A percentile compares a stretch with the other conserved stretches of the same genome.
Evolutionary conservation across 2,797 vertebrate species (phyloP).

Genomic region (Pangasius djambal): DNA sequence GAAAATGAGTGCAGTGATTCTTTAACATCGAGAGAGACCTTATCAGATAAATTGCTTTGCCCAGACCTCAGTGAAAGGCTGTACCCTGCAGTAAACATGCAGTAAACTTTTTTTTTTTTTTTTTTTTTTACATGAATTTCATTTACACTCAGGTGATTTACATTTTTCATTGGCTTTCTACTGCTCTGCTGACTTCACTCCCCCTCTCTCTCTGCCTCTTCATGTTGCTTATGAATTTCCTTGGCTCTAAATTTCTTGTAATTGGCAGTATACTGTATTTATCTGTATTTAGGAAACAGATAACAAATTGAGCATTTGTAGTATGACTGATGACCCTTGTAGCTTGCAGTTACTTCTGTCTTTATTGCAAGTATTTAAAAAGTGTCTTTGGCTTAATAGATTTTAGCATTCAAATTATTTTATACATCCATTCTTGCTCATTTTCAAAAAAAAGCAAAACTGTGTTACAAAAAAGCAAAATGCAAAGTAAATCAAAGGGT

Average conservation of each 20-base stretch:
- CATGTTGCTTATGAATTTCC: not conserved
- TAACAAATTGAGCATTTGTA: not conserved
- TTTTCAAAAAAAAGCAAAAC: not conserved
- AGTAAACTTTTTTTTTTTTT: too few relatives aligned
- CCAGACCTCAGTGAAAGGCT: conserved; percentile 4
- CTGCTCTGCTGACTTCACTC: not conserved
- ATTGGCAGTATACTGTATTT: not conserved
- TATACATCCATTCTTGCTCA: not conserved
- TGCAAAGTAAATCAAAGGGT: not conserved
- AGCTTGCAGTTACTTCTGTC: not conserved
- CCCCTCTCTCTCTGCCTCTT: not conserved
- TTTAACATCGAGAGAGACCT: not conserved
- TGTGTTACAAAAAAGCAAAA: not conserved
- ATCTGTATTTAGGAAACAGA: not conserved
- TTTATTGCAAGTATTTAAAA: not conserved
- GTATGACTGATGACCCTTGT: not conserved
- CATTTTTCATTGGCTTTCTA: not conserved
- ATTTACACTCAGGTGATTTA: not conserved
- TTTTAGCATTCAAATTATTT: not conserved
- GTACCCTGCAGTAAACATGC: not conserved
- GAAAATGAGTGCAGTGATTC: conserved; percentile 2
- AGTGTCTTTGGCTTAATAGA: not conserved
- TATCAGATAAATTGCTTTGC: not conserved
- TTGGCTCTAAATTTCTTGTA: not conserved
- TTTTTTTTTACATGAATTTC: too few relatives aligned